These are phyloP conservation scores for Aegotheles bennettii DNA, from an alignment of 2,113 vertebrate species.

Conservation along the genomic window DNA sequence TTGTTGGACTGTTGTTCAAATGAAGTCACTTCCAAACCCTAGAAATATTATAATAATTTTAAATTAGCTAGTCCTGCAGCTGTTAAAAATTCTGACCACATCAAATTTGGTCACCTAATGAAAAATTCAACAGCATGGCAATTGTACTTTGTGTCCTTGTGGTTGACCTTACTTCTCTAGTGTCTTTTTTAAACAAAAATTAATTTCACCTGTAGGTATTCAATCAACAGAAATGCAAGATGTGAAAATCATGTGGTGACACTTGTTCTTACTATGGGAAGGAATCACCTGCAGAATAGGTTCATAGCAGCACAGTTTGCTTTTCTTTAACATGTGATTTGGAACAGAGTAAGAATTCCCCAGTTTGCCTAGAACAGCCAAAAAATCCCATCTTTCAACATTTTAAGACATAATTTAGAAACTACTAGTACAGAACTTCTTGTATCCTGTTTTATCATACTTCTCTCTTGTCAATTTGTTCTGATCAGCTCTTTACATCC, in stretches of 20 bases:
- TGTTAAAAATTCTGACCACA: constrained; percentile 14
- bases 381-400: not conserved
- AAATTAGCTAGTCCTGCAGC: not conserved
- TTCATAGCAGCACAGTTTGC: not conserved
- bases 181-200: not conserved
- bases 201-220: not conserved
- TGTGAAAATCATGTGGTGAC: not conserved
- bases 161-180: not conserved
- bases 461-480: not conserved
- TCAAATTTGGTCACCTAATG: not conserved
- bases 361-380: not conserved
- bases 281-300: not conserved
- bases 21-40: not conserved
- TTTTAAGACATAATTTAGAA: not conserved
- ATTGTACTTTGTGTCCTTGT: not conserved
- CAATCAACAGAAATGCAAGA: not conserved
- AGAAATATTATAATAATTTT: not conserved
- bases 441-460: not conserved
- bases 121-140: not conserved
- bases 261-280: not conserved
- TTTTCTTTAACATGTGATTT: not conserved
- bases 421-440: not conserved
- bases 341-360: not conserved
- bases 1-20: not conserved
- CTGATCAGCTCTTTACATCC: not conserved